phyloP scores from a whole-genome alignment of 1,140 invertebrate genomes.

The Platyscapa corneri region DNA sequence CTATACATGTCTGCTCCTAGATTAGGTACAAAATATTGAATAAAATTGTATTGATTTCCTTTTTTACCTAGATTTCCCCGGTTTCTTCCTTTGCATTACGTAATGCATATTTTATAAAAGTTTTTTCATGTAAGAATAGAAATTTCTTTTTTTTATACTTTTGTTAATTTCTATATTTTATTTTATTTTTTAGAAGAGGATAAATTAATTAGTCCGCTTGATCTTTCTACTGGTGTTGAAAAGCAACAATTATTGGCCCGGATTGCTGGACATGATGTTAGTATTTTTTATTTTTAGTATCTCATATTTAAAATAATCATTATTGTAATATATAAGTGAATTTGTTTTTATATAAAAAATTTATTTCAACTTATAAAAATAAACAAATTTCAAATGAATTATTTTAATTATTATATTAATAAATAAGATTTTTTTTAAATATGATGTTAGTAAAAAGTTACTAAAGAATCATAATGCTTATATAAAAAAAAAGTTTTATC shows the following conservation, averaged over 20 bases:
- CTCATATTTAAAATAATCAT: neutral
- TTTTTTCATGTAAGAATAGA: neutral
- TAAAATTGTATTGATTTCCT: neutral
- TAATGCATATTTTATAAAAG: slow-evolving; percentile 53
- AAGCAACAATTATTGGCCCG: slow-evolving; percentile 90
- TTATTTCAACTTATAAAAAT: no score
- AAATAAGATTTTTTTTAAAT: no score
- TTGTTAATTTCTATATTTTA: no score
- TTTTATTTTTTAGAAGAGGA: no score
- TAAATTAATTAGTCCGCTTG: slow-evolving; percentile 85
- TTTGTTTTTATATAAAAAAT: no score
- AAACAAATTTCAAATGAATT: no score
- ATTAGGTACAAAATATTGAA: neutral
- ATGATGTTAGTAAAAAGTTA: no score
- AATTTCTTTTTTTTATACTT: no score
- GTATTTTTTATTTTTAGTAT: slow-evolving; percentile 54
- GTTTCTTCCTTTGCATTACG: slow-evolving; percentile 59
- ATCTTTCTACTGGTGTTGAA: slow-evolving; percentile 94
- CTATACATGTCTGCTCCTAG: slow-evolving; percentile 24
- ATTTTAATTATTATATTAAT: no score
- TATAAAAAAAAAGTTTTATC: no score
- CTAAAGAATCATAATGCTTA: no score
- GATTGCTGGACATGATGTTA: slow-evolving; percentile 88
- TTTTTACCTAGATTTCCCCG: neutral
- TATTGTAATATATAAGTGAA: no score